A percentile compares a stretch with the other conserved stretches of the same genome.
Conservation (phyloP, 92 coral and sea anemone species). For the Chrysogorgia sp. region DNA sequence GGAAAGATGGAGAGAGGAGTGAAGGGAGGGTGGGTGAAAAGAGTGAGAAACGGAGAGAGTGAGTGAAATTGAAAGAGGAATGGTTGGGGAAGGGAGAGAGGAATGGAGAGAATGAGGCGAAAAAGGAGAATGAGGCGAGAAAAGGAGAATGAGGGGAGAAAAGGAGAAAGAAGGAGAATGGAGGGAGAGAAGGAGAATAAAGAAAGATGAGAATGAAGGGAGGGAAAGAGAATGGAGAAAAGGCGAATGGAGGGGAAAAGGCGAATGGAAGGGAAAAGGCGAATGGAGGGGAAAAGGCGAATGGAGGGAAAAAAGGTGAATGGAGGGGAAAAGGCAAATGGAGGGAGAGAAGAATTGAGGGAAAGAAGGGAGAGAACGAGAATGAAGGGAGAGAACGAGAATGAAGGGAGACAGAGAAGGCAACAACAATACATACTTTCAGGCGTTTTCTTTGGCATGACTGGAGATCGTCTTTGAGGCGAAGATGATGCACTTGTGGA, state of each 20-base stretch:
- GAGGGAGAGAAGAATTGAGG: not conserved
- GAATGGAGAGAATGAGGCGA: not conserved
- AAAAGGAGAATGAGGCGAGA: not conserved
- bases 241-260: not conserved
- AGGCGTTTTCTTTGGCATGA: constrained; percentile 79
- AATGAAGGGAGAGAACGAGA: not conserved
- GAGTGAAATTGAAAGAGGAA: not conserved
- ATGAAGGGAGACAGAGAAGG: not conserved
- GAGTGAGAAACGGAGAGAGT: not conserved
- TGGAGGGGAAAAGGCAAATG: no score
- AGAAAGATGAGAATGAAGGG: not conserved
- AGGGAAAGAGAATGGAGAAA: not conserved
- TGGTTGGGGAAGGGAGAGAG: not conserved
- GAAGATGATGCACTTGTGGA: constrained; percentile 41
- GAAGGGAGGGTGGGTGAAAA: not conserved
- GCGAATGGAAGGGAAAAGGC: not conserved
- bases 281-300: no score
- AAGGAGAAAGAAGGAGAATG: not conserved
- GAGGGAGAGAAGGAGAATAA: not conserved
- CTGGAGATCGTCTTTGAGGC: constrained; percentile 91
- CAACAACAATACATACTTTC: constrained; percentile 64
- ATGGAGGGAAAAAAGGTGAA: no score
- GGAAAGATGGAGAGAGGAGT: not conserved
- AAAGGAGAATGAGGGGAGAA: not conserved
- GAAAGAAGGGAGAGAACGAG: not conserved